Evolutionary conservation across 1,140 invertebrate species (phyloP).

Genomic region (Pseudoatta argentina): DNA sequence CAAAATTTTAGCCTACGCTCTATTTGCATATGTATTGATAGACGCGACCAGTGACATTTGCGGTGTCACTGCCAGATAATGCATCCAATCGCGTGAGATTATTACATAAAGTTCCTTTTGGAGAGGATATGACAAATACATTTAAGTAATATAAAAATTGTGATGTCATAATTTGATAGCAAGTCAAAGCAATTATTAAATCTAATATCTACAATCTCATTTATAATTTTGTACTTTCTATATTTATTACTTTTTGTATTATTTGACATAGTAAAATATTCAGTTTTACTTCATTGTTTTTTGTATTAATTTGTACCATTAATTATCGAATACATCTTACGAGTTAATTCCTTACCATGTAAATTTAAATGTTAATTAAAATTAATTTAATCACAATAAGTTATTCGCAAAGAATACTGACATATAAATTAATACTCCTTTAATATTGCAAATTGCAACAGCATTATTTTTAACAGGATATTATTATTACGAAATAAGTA

Average conservation of each 20-base stretch:
- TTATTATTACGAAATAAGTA: not conserved
- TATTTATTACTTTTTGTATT: not conserved
- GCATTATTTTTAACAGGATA: not conserved
- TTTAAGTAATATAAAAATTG: not conserved
- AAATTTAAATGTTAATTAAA: not conserved
- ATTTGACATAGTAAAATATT: not conserved
- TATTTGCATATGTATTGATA: not conserved
- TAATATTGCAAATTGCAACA: not conserved
- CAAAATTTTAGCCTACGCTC: not conserved
- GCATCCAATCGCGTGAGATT: not conserved
- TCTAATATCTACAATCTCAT: not conserved
- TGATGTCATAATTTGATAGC: not conserved
- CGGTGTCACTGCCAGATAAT: not conserved
- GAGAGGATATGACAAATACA: not conserved
- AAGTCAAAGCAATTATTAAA: constrained; percentile 4
- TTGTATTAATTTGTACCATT: not conserved
- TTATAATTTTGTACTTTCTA: not conserved
- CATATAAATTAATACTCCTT: not conserved
- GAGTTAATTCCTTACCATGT: not conserved
- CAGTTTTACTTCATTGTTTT: not conserved
- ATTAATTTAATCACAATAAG: not conserved
- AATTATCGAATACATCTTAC: not conserved
- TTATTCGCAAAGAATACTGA: not conserved
- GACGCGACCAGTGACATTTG: not conserved
- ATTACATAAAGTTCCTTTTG: not conserved